Conservation (phyloP, 2,888 invertebrate genomes). For the Gasteruption jaculator region DNA sequence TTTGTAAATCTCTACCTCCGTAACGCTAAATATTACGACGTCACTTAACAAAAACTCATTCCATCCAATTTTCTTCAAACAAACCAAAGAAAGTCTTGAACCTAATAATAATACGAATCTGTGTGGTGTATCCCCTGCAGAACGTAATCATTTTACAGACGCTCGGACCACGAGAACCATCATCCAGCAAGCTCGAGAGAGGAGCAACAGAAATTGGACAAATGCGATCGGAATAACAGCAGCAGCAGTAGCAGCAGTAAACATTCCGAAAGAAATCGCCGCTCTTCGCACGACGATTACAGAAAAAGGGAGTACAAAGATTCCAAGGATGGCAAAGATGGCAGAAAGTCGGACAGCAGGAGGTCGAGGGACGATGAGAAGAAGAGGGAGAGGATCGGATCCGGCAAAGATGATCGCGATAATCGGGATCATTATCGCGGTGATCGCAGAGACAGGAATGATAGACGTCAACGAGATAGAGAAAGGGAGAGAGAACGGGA, state of each 20-base stretch:
- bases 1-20: too few relatives aligned
- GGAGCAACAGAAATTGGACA: constrained; percentile 35
- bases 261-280: constrained; percentile 39
- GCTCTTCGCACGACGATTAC: constrained; percentile 39
- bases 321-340: constrained; percentile 38
- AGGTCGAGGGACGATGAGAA: constrained; percentile 37
- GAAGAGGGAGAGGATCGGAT: constrained; percentile 28
- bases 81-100: too few relatives aligned
- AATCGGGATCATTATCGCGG: constrained; percentile 34
- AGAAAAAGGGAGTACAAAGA: constrained; percentile 34
- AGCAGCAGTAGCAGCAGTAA: too few relatives aligned
- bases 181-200: constrained; percentile 38
- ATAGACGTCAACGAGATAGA: constrained; percentile 37
- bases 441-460: constrained; percentile 29
- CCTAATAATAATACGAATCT: constrained; percentile 50
- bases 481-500: constrained; percentile 33
- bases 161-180: constrained; percentile 42
- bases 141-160: constrained; percentile 52
- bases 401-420: constrained; percentile 26
- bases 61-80: too few relatives aligned
- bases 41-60: too few relatives aligned
- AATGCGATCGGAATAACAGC: constrained; percentile 30
- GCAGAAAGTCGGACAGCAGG: constrained; percentile 33
- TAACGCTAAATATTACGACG: too few relatives aligned
- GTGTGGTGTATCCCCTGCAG: constrained; percentile 52